These are phyloP conservation scores for Petrophora chlorosata DNA, from an alignment of 2,888 invertebrate species.

Conservation along the genomic window DNA sequence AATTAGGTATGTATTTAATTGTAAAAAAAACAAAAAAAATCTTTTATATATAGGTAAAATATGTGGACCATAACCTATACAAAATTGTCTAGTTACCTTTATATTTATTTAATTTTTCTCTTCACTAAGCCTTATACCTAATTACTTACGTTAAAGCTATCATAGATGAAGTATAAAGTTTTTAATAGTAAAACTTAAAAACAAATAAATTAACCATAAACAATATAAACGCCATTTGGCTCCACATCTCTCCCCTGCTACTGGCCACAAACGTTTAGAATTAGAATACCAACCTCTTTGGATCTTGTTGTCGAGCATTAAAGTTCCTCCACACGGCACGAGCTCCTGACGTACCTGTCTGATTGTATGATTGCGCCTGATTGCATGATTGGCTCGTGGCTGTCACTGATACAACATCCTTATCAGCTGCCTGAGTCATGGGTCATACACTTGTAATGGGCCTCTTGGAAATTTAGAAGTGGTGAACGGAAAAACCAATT, in stretches of 20 bases:
- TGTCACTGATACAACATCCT: slow-evolving; percentile 51
- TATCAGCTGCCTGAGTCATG: slow-evolving; percentile 45
- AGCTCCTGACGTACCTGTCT: slow-evolving; percentile 11
- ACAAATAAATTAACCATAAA: background rate
- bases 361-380: slow-evolving; percentile 42
- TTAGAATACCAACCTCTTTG: background rate
- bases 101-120: no score
- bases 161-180: no score
- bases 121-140: no score
- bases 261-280: slow-evolving; percentile 5
- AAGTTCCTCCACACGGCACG: background rate
- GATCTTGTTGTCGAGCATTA: background rate
- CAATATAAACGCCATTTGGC: slow-evolving; percentile 8
- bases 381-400: slow-evolving; percentile 45
- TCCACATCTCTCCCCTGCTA: slow-evolving; percentile 5
- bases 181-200: background rate
- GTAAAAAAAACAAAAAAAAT: no score
- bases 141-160: no score
- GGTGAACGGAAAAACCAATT: background rate
- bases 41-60: no score
- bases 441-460: slow-evolving; percentile 1
- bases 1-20: no score
- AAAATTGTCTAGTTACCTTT: no score
- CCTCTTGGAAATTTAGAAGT: slow-evolving; percentile 2
- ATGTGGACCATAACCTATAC: no score